Base-by-base conservation (phyloP, 2,888 invertebrate species). In the Eilema depressum region DNA sequence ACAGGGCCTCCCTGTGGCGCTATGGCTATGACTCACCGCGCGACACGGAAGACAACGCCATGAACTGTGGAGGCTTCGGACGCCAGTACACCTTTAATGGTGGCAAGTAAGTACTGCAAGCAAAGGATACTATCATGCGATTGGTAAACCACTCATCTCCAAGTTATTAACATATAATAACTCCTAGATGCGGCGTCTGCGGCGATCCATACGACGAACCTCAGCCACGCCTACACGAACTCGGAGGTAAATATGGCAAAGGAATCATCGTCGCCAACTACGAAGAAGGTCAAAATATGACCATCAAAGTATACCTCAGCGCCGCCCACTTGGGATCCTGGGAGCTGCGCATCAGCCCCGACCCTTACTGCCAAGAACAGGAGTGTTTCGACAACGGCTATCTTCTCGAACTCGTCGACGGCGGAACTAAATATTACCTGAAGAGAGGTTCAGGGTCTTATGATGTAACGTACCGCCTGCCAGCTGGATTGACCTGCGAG, bases 281-380 rank as follows among this genome's bases (percentile, higher is more conserved):
- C 89, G 92, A 95, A 57, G 96, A 96, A 0, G 97, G 97, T 28
- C 92, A 96, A 20, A 89, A 96, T 64, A 96, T 98, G 73, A 96
- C 96, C 23, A 96, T 97, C 60, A 96, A 96, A 20, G 96, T 98
- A 0, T 97, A 98, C 85, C 89, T 98, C 56, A 98, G 98, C 0
- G 98, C 98, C 41, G 98, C 97, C 87, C 98, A 98, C 90, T 96
- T 96, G 84, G 98, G 98, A 20, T 98, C 96, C 92, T 98, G 98
- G 92, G 97, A 98, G 88, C 98, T 98, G 89, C 96, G 97, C 62
- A 88, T 98, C 23, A 98, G 98, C 86, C 96, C 97, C 0, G 96
- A 98, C 86, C 96, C 96, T 23, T 93, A 94, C 74, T 96, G 96
- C 65, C 96, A 96, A 60, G 95, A 95, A 0, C 98, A 98, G 85